phyloP scores from a whole-genome alignment of 1,140 invertebrate genomes.

The Ceratina australensis region DNA sequence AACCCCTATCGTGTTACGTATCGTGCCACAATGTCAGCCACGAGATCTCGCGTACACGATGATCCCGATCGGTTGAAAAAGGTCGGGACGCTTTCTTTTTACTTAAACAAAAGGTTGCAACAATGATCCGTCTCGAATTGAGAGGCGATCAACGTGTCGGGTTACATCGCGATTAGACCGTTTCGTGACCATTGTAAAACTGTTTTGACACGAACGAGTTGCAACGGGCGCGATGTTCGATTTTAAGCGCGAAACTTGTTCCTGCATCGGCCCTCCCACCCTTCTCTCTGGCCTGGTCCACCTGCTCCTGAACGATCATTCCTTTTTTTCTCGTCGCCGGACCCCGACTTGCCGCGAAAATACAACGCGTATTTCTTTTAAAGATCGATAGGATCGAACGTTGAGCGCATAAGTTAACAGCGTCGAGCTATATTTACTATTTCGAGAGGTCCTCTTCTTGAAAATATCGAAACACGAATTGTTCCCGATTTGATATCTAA shows the following conservation, averaged over 20 bases:
- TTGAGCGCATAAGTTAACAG: background rate
- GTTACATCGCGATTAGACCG: background rate
- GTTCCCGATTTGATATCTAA: too few relatives aligned
- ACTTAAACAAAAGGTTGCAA: too few relatives aligned
- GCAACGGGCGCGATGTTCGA: slow-evolving; percentile 43
- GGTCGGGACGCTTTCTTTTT: background rate
- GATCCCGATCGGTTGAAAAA: too few relatives aligned
- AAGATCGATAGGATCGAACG: slow-evolving; percentile 21
- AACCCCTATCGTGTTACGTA: slow-evolving; percentile 10
- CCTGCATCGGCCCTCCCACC: slow-evolving; percentile 51
- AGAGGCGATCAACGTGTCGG: background rate
- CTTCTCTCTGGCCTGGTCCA: slow-evolving; percentile 42
- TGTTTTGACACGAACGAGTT: slow-evolving; percentile 20
- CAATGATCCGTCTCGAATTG: background rate
- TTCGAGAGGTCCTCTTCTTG: too few relatives aligned
- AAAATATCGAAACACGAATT: too few relatives aligned
- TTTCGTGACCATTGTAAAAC: slow-evolving; percentile 19
- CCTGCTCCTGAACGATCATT: slow-evolving; percentile 58
- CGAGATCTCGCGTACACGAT: background rate
- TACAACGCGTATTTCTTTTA: slow-evolving; percentile 22
- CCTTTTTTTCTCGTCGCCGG: slow-evolving; percentile 48
- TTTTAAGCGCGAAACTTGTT: slow-evolving; percentile 56
- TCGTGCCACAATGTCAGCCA: background rate
- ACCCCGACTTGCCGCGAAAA: slow-evolving; percentile 53
- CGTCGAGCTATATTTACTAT: too few relatives aligned